Evolutionary conservation across 1,140 invertebrate genomes (phyloP), one percentile per base, ranked within the genome.

Genomic region (Venturia canescens): DNA sequence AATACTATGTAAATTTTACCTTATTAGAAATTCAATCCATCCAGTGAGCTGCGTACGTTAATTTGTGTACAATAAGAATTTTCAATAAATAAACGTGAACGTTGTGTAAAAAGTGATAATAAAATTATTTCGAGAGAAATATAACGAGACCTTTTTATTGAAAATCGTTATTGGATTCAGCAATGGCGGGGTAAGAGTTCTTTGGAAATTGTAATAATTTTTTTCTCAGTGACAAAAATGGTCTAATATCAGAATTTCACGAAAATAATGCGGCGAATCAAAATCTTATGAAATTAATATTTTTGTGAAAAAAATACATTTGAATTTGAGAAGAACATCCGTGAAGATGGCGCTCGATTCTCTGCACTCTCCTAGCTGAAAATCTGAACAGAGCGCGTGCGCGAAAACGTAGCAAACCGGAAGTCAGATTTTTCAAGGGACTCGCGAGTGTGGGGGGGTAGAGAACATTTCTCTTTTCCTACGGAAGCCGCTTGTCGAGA

Each of bases 401-500:
- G 53, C 18, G 16, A 63, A 57, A 63, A 31, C 38, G 16, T 23
- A 31, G 16, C 15, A n/a, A 63, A 44, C 75, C 75, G 75, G 75
- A 77, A 77, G 75, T 57, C 18, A 4, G 31, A 15, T 27, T 34
- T 44, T 23, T 15, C 57, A 18, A n/a, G 15, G 11, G 15, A 31
- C 27, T 18, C 27, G 75, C 57, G 57, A 63, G 31, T 44, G 57
- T 34, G 53, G 57, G 29, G 13, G 34, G 57, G 29, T 21, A 27
- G 31, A 77, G 57, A n/a, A 69, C n/a, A 63, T 69, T 69, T 77
- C 50, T 81, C 80, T 81, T 78, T 81, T 81, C 31, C 67, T 44
- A 78, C 75, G 75, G 53, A 57, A 63, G 75, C 74, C 63, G 75
- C 75, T 72, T 74, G 75, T 57, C 60, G 75, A 72, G 74, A 78